Conservation (phyloP, 2,797 vertebrate genomes). For the Scarus forsteni region DNA sequence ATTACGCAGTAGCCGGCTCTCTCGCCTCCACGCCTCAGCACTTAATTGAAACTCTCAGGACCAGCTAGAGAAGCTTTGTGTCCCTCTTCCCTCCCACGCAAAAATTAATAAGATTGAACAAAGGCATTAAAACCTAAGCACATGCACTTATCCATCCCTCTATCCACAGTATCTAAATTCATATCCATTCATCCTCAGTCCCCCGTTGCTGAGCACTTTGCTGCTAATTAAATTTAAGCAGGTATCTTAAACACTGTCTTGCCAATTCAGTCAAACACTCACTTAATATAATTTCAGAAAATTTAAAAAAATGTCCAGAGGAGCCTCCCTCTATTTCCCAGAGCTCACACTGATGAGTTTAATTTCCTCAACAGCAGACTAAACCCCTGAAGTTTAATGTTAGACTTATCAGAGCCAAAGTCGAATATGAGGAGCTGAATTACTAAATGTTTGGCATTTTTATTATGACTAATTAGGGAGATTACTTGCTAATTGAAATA, state of each 20-base stretch:
- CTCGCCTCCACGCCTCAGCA: conserved; percentile 27
- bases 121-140: conserved; percentile 20
- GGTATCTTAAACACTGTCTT: conserved; percentile 1
- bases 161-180: not conserved
- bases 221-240: conserved; percentile 20
- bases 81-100: not conserved
- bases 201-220: not conserved
- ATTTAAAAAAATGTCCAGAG: not conserved
- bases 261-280: conserved; percentile 2
- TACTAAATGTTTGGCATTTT: not conserved
- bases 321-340: not conserved
- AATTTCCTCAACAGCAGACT: not conserved
- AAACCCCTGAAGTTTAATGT: not conserved
- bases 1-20: conserved; percentile 64
- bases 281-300: not conserved
- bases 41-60: conserved; percentile 61
- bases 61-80: conserved; percentile 23
- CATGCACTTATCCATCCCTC: conserved; percentile 23
- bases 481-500: too few relatives aligned
- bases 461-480: too few relatives aligned
- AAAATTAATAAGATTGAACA: conserved; percentile 31
- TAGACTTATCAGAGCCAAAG: not conserved
- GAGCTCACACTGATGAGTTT: not conserved
- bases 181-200: not conserved
- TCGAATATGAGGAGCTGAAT: not conserved